Evolutionary conservation across 2,888 invertebrate species (phyloP).

Genomic region (Alentia gelatinosa): DNA sequence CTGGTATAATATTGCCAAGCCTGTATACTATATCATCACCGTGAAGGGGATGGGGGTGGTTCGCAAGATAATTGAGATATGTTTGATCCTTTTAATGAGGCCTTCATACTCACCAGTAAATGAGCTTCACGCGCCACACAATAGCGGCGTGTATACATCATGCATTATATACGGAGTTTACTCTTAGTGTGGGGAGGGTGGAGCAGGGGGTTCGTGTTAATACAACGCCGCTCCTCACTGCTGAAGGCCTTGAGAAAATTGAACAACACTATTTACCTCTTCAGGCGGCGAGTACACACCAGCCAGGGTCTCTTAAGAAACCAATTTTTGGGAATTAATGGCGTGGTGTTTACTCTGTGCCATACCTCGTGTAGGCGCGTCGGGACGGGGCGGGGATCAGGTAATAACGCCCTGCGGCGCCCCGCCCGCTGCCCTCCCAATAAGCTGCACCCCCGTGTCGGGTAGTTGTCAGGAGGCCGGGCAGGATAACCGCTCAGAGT

Average conservation of each 20-base stretch:
- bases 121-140: background rate
- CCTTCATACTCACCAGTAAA: background rate
- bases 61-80: background rate
- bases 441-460: too few relatives aligned
- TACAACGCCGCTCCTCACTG: background rate
- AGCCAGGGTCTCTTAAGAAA: background rate
- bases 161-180: background rate
- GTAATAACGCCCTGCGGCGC: background rate
- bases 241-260: background rate
- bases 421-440: too few relatives aligned
- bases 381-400: background rate
- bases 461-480: too few relatives aligned
- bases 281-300: background rate
- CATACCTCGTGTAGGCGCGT: background rate
- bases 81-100: background rate
- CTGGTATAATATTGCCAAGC: too few relatives aligned
- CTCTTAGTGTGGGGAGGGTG: background rate
- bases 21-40: too few relatives aligned
- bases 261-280: background rate
- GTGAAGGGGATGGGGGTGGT: background rate
- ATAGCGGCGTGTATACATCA: background rate
- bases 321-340: slow-evolving; percentile 8
- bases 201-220: background rate
- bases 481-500: too few relatives aligned
- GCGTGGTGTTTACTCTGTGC: background rate